phyloP scores from a whole-genome alignment of 2,113 vertebrate species.

The Leptobrachium leishanense region DNA sequence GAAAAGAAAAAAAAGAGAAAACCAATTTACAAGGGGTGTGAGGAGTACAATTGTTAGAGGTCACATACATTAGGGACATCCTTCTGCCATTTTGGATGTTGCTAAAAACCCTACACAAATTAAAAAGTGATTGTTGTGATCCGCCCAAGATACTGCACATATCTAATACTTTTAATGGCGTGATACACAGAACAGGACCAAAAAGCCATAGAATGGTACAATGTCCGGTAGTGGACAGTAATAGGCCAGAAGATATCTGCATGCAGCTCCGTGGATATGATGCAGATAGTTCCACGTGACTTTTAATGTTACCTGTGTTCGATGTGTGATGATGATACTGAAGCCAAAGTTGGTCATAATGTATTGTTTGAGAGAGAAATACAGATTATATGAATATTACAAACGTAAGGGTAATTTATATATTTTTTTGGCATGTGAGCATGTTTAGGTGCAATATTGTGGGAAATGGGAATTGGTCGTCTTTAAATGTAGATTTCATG shows the following conservation, averaged over 20 bases:
- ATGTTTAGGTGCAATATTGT: conserved; percentile 73
- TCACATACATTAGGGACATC: conserved; percentile 24
- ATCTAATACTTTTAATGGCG: not conserved
- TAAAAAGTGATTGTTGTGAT: conserved; percentile 20
- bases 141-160: not conserved
- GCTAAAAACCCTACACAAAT: not conserved
- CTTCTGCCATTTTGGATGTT: not conserved
- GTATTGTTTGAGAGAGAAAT: not conserved
- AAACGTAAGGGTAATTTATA: conserved; percentile 13
- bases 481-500: conserved; percentile 68
- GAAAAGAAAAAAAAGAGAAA: not conserved
- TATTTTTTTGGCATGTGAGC: conserved; percentile 63
- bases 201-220: not conserved
- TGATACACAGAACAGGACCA: not conserved
- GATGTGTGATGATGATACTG: conserved; percentile 50
- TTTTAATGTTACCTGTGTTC: conserved; percentile 60
- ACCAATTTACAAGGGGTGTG: not conserved
- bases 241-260: conserved; percentile 55
- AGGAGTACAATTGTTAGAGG: conserved; percentile 38
- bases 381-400: conserved; percentile 14
- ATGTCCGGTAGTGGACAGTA: not conserved
- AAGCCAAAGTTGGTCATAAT: conserved; percentile 55
- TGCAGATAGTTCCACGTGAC: conserved; percentile 67
- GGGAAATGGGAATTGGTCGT: conserved; percentile 68
- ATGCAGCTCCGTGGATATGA: conserved; percentile 64